These are phyloP conservation scores for Epicampocera succincta DNA, from an alignment of 2,888 invertebrate species.

Conservation along the genomic window DNA sequence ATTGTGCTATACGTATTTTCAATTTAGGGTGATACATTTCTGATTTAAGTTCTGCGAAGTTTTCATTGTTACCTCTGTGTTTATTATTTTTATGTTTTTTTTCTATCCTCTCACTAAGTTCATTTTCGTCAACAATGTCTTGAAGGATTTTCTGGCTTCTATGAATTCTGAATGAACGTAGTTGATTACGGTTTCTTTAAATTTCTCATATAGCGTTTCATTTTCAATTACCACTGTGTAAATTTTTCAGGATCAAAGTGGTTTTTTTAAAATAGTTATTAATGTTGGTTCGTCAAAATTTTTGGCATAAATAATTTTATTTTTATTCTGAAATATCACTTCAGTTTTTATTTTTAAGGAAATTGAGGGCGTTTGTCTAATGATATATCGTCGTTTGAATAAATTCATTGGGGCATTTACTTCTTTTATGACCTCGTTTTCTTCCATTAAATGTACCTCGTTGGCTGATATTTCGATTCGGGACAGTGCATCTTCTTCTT, in stretches of 20 bases:
- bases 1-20: not conserved
- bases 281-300: not conserved
- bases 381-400: not conserved
- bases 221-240: not conserved
- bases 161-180: not conserved
- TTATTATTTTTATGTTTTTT: not conserved
- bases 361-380: constrained; percentile 2
- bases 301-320: not conserved
- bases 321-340: not conserved
- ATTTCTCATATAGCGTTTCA: not conserved
- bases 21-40: not conserved
- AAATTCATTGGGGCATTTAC: not conserved
- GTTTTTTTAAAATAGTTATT: not conserved
- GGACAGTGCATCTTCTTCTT: no score
- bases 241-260: not conserved
- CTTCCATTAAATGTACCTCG: not conserved
- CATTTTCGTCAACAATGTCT: not conserved
- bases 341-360: constrained; percentile 13
- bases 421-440: not conserved
- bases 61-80: not conserved
- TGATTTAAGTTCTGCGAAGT: not conserved
- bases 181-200: not conserved
- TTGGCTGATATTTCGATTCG: not conserved
- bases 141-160: not conserved
- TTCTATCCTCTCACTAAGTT: not conserved